phyloP scores from a whole-genome alignment of 1,140 invertebrate genomes.

The Neotoxoptera formosana region DNA sequence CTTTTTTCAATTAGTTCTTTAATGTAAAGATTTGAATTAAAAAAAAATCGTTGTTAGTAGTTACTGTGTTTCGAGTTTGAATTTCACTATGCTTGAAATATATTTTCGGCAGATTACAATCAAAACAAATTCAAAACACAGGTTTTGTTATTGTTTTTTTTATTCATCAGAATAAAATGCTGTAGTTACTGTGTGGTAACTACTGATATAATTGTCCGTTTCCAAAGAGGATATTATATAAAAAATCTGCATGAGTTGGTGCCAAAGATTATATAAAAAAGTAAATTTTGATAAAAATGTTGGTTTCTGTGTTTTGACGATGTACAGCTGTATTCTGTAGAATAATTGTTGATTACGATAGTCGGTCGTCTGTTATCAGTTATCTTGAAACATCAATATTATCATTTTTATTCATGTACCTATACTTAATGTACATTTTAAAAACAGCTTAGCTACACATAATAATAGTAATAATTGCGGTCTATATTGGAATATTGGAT shows the following conservation, averaged over 20 bases:
- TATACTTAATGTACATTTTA: background rate
- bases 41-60: background rate
- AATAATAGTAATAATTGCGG: background rate
- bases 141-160: background rate
- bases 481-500: background rate
- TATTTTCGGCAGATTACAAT: background rate
- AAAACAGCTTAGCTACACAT: background rate
- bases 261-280: too few relatives aligned
- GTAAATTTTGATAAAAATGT: too few relatives aligned
- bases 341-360: background rate
- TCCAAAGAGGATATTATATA: too few relatives aligned
- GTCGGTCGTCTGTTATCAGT: background rate
- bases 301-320: too few relatives aligned
- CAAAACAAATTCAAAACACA: background rate
- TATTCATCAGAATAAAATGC: background rate
- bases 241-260: too few relatives aligned
- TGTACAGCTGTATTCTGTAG: too few relatives aligned
- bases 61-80: constrained; percentile 1
- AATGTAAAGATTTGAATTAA: background rate
- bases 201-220: too few relatives aligned
- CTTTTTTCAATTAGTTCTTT: background rate
- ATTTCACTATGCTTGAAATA: constrained; percentile 1
- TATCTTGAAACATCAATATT: background rate
- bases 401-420: background rate
- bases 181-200: too few relatives aligned